Evolutionary conservation across 2,113 vertebrate genomes (phyloP).

Genomic region (Atractosteus spatula): DNA sequence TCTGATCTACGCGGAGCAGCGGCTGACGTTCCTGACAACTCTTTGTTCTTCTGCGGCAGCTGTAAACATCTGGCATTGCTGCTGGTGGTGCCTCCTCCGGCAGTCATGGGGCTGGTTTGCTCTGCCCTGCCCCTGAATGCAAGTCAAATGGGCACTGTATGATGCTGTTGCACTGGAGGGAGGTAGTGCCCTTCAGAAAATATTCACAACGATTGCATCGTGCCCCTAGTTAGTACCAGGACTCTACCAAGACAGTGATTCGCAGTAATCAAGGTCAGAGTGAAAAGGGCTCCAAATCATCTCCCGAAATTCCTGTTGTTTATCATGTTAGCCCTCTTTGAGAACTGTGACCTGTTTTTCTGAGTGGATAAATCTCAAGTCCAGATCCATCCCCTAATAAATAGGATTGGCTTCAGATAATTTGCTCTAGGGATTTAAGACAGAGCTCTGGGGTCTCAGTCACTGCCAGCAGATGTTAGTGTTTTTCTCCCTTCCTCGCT

Average conservation of each 20-base stretch:
- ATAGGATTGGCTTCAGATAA: conserved; percentile 46
- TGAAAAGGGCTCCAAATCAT: not conserved
- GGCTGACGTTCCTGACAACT: conserved; percentile 10
- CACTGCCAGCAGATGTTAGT: conserved; percentile 24
- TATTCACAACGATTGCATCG: not conserved
- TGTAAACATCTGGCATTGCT: conserved; percentile 61
- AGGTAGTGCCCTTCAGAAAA: not conserved
- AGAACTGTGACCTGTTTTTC: conserved; percentile 12
- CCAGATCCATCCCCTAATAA: conserved; percentile 31
- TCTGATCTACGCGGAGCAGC: conserved; percentile 8
- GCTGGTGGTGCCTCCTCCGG: conserved; percentile 38
- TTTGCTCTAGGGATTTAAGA: conserved; percentile 50
- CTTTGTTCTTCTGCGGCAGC: conserved; percentile 52
- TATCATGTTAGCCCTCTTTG: not conserved
- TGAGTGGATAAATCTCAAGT: conserved; percentile 6
- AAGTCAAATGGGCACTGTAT: too few species aligned
- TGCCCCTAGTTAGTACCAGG: too few species aligned
- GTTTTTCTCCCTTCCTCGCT: conserved; percentile 22
- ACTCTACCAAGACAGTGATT: not conserved
- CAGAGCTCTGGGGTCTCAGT: conserved; percentile 12
- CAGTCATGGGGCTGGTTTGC: not conserved
- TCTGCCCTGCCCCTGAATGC: too few species aligned
- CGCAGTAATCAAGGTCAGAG: not conserved
- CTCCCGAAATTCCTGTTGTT: conserved; percentile 2
- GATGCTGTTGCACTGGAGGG: too few species aligned